phyloP scores from a whole-genome alignment of 2,797 vertebrate genomes.

The Oophaga sylvatica region DNA sequence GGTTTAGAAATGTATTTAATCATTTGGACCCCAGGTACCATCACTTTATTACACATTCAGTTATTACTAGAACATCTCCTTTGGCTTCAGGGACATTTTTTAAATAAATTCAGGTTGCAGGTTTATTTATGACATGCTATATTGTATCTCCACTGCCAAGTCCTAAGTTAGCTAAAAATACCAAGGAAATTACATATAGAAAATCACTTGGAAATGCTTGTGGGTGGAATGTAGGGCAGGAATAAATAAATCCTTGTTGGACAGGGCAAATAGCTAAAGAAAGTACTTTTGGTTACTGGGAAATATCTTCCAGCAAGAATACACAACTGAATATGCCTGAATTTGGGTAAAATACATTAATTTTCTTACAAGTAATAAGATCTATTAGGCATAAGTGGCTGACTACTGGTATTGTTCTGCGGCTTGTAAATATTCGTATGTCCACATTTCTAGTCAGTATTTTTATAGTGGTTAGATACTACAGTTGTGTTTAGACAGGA shows the following conservation, averaged over 20 bases:
- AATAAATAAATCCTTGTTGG: not conserved
- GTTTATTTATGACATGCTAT: not conserved
- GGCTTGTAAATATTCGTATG: not conserved
- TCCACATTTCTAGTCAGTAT: not conserved
- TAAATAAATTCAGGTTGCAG: not conserved
- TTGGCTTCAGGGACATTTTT: not conserved
- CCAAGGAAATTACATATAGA: not conserved
- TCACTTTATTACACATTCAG: not conserved
- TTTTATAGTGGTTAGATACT: not conserved
- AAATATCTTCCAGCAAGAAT: not conserved
- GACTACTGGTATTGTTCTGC: not conserved
- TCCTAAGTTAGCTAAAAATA: not conserved
- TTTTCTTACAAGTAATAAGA: not conserved
- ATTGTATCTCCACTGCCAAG: slow-evolving; percentile 3
- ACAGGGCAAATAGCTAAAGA: not conserved
- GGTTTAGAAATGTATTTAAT: too few species aligned
- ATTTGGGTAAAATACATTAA: not conserved
- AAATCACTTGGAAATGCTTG: not conserved
- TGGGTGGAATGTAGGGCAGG: not conserved
- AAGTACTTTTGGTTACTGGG: not conserved
- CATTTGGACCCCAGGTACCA: too few species aligned
- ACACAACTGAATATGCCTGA: not conserved
- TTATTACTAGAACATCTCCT: not conserved
- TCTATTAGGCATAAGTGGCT: not conserved
- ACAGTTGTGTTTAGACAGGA: slow-evolving; percentile 17